Evolutionary conservation across 2,888 invertebrate species (phyloP).

Genomic region (Diaprepes abbreviatus): DNA sequence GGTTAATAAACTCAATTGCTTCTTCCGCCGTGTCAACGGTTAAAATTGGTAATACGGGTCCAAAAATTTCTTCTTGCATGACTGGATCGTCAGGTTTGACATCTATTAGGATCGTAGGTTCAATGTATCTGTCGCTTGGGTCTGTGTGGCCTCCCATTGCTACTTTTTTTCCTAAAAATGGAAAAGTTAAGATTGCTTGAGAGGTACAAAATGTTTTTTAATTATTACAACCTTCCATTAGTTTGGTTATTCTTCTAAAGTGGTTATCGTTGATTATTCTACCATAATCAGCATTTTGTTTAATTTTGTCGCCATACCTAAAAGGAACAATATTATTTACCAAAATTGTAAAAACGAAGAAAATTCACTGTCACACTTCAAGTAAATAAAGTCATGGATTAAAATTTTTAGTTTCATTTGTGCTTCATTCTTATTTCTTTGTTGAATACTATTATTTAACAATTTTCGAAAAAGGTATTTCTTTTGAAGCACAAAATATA

Average conservation of each 20-base stretch:
- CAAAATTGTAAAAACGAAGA: too few relatives aligned
- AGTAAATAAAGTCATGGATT: too few relatives aligned
- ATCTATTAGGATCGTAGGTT: slow-evolving; percentile 86
- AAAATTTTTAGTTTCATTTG: too few relatives aligned
- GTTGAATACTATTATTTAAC: too few relatives aligned
- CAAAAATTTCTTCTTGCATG: slow-evolving; percentile 96
- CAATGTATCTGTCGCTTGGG: slow-evolving; percentile 83
- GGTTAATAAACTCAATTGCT: slow-evolving; percentile 91
- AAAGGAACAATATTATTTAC: too few relatives aligned
- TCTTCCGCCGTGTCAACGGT: slow-evolving; percentile 86
- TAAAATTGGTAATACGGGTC: slow-evolving; percentile 93
- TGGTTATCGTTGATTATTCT: slow-evolving; percentile 89
- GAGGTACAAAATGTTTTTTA: neutral
- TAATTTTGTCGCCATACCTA: slow-evolving; percentile 81
- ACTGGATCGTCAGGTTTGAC: slow-evolving; percentile 81
- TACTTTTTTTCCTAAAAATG: slow-evolving; percentile 71
- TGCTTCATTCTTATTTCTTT: too few relatives aligned
- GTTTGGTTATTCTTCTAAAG: slow-evolving; percentile 80
- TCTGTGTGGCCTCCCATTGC: slow-evolving; percentile 86
- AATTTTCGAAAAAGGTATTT: too few relatives aligned
- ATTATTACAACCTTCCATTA: slow-evolving; percentile 70
- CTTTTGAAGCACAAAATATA: too few relatives aligned
- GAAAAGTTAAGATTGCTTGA: neutral
- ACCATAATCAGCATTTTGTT: slow-evolving; percentile 85
- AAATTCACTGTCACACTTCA: too few relatives aligned